These are phyloP conservation scores for Adelognathus sp. DNA, from an alignment of 2,888 invertebrate genomes.

Conservation along the genomic window DNA sequence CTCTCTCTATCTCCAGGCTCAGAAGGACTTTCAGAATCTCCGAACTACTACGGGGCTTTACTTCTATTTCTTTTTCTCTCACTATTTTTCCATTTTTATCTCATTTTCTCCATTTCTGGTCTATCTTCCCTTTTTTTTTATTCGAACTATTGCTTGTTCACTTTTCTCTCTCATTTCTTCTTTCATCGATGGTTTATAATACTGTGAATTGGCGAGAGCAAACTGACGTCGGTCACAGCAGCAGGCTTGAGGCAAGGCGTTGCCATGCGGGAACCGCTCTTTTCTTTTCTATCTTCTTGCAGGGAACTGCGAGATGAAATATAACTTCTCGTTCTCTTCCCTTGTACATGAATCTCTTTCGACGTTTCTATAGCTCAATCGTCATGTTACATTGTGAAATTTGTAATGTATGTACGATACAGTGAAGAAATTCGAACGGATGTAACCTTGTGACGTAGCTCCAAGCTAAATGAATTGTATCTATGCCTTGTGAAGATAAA, in stretches of 20 bases:
- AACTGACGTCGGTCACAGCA: constrained; percentile 16
- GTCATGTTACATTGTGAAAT: no score
- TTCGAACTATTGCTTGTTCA: constrained; percentile 17
- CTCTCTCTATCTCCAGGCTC: constrained; percentile 23
- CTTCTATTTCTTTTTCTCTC: constrained; percentile 7
- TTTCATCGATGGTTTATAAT: constrained; percentile 7
- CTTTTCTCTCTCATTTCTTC: constrained; percentile 3
- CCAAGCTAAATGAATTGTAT: no score
- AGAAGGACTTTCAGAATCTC: constrained; percentile 55
- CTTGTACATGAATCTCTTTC: no score
- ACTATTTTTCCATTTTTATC: constrained; percentile 21
- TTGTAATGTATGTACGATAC: no score
- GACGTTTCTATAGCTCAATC: no score
- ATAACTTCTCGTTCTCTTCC: background rate
- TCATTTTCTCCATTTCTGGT: constrained; percentile 21
- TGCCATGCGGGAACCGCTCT: constrained; percentile 57
- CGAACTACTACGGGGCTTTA: constrained; percentile 39
- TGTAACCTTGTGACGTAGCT: no score
- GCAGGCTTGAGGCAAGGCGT: constrained; percentile 55
- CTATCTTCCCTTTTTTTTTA: constrained; percentile 18
- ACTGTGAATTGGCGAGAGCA: background rate
- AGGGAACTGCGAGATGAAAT: background rate
- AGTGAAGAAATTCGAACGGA: no score
- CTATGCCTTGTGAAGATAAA: no score
- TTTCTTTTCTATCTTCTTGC: constrained; percentile 35